A percentile compares a stretch with the other conserved stretches of the same genome.
Evolutionary conservation across 2,113 vertebrate genomes (phyloP).

Genomic region (Trogon surrucura): DNA sequence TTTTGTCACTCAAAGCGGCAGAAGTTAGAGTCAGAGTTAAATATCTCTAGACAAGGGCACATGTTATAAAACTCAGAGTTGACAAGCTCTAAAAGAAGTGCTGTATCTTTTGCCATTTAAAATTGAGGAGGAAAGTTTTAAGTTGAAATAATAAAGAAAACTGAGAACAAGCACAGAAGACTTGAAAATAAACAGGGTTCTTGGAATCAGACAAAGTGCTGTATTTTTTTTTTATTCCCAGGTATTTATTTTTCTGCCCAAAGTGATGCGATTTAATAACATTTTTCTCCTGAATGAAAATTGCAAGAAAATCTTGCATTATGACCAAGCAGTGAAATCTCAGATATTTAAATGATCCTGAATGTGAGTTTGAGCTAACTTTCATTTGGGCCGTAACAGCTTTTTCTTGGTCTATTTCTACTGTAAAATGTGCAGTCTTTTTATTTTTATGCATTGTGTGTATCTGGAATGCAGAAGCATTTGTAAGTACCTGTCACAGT

Average conservation of each 20-base stretch:
- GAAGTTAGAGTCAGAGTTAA: background rate
- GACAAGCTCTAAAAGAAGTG: background rate
- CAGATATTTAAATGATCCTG: background rate
- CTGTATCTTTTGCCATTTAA: background rate
- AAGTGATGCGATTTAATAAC: background rate
- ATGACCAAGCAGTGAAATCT: background rate
- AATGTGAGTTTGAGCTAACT: background rate
- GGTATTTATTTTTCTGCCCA: background rate
- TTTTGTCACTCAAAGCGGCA: slow-evolving; percentile 13
- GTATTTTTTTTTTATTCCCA: background rate
- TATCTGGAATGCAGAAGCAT: background rate
- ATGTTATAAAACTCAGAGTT: background rate
- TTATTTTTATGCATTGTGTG: background rate
- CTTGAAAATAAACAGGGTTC: background rate
- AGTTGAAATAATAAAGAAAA: background rate
- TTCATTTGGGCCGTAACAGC: background rate
- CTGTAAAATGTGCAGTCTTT: background rate
- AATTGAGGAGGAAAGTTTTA: background rate
- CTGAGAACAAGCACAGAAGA: background rate
- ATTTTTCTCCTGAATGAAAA: background rate
- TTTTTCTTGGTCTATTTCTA: background rate
- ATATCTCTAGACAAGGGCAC: background rate
- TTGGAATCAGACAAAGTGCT: background rate
- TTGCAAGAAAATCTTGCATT: background rate
- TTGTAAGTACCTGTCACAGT: background rate